Percentiles rank a stretch among this genome's conserved stretches.
phyloP scores from a whole-genome alignment of 1,140 invertebrate genomes.

The Sinella curviseta region DNA sequence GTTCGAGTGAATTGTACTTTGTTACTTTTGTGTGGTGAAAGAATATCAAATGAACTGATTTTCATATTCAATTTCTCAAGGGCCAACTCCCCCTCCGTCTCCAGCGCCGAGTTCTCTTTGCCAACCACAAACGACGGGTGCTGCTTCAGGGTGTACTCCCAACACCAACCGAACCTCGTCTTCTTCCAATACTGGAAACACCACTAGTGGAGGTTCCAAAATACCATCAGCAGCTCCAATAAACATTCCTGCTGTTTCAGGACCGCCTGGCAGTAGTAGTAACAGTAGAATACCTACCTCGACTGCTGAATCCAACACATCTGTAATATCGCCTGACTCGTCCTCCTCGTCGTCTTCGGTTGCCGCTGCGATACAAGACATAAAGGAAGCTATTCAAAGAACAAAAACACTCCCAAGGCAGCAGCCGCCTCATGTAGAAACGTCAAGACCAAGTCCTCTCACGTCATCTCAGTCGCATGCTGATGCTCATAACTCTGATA shows the following conservation, averaged over 20 bases:
- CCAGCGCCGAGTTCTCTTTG: slow-evolving; percentile 37
- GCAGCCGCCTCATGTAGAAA: slow-evolving; percentile 42
- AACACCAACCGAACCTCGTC: not conserved
- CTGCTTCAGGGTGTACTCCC: not conserved
- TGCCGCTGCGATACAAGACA: slow-evolving; percentile 78
- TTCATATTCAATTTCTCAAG: slow-evolving; percentile 30
- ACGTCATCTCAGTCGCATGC: slow-evolving; percentile 22
- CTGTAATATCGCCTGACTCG: slow-evolving; percentile 15
- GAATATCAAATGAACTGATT: too few species aligned
- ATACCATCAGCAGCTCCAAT: slow-evolving; percentile 6
- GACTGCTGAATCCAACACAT: not conserved
- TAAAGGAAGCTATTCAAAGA: slow-evolving; percentile 73
- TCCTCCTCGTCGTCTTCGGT: slow-evolving; percentile 54
- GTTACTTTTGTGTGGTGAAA: not conserved
- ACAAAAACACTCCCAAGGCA: slow-evolving; percentile 65
- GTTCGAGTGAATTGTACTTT: too few species aligned
- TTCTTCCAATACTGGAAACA: not conserved
- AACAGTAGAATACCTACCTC: not conserved
- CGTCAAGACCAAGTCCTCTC: slow-evolving; percentile 28
- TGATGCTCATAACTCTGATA: slow-evolving; percentile 32
- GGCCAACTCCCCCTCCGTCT: slow-evolving; percentile 49
- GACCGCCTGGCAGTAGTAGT: not conserved
- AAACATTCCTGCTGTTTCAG: slow-evolving; percentile 6
- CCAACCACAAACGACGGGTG: not conserved
- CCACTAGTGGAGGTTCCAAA: not conserved